phyloP scores from a whole-genome alignment of 2,113 vertebrate species.

The Nansenia antarctica region DNA sequence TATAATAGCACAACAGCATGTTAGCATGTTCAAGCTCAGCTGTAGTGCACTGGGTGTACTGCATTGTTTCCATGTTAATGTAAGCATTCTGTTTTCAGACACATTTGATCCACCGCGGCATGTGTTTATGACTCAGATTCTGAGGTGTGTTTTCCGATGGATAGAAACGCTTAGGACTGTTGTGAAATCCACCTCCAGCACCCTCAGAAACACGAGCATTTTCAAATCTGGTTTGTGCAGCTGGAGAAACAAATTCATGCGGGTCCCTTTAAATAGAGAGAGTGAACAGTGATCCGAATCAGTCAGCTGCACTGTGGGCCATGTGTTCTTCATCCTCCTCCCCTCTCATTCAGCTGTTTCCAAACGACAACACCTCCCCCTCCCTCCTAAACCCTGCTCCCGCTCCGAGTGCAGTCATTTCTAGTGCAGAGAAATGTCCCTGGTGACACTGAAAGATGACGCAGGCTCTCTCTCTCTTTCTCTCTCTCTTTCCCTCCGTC shows the following conservation, averaged over 20 bases:
- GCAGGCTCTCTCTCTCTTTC: slow-evolving; percentile 61
- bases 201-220: background rate
- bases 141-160: background rate
- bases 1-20: no score
- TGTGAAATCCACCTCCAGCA: background rate
- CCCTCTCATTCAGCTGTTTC: slow-evolving; percentile 67
- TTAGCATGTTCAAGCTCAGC: no score
- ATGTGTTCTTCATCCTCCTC: slow-evolving; percentile 54
- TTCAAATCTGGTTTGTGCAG: slow-evolving; percentile 43
- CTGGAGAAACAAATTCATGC: slow-evolving; percentile 24
- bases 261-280: slow-evolving; percentile 36
- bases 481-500: slow-evolving; percentile 36
- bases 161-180: background rate
- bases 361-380: slow-evolving; percentile 38
- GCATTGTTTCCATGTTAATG: no score
- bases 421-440: slow-evolving; percentile 76
- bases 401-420: slow-evolving; percentile 71
- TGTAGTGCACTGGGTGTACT: no score
- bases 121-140: no score
- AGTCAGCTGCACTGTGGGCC: slow-evolving; percentile 59
- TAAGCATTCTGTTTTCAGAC: no score
- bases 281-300: slow-evolving; percentile 50
- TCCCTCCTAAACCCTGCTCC: slow-evolving; percentile 55
- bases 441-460: slow-evolving; percentile 73
- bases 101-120: no score